These are phyloP conservation scores for Colletes gigas DNA, from an alignment of 1,140 invertebrate species.

Conservation along the genomic window DNA sequence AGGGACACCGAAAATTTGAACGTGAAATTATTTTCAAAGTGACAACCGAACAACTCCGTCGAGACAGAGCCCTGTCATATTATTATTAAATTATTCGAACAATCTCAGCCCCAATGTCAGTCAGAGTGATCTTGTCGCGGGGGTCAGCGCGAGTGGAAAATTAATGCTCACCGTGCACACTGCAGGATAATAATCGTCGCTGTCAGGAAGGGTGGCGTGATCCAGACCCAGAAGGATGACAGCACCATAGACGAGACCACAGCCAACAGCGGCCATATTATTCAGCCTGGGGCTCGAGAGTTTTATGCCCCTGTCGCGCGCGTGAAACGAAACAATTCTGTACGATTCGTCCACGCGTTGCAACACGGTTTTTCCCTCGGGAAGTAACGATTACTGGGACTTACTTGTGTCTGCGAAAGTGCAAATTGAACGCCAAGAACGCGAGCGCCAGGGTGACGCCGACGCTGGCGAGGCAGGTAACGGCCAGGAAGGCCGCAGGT, in stretches of 20 bases:
- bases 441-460: conserved; percentile 89
- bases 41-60: too few species aligned
- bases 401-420: conserved; percentile 93
- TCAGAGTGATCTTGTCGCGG: too few species aligned
- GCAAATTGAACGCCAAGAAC: conserved; percentile 93
- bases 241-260: conserved; percentile 95
- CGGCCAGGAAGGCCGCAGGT: conserved; percentile 86
- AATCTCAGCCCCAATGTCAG: too few species aligned
- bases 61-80: too few species aligned
- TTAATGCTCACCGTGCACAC: conserved; percentile 90
- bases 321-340: background rate
- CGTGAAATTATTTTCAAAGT: too few species aligned
- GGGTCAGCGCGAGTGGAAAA: background rate
- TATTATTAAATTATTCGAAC: too few species aligned
- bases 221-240: conserved; percentile 95
- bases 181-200: conserved; percentile 87
- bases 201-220: conserved; percentile 86
- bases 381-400: conserved; percentile 43
- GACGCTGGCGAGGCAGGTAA: conserved; percentile 86
- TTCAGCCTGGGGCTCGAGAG: conserved; percentile 98
- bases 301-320: conserved; percentile 87
- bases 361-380: too few species aligned
- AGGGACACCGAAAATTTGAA: too few species aligned
- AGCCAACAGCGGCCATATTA: conserved; percentile 97
- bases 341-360: background rate